A percentile compares a stretch with the other conserved stretches of the same genome.
Evolutionary conservation across 2,113 vertebrate genomes (phyloP).

Genomic region (Perca schrenkii): DNA sequence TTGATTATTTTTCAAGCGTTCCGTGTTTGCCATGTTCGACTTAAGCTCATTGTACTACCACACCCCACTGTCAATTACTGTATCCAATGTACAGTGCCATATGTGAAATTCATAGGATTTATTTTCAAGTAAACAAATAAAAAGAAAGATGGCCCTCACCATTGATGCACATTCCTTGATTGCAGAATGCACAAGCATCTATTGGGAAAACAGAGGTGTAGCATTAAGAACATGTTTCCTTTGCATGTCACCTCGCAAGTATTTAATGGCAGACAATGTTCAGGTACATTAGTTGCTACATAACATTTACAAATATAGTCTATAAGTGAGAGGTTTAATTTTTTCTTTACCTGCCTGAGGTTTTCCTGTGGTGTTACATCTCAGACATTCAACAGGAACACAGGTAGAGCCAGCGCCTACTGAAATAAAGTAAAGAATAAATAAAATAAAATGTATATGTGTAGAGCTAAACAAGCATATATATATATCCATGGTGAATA

Average conservation of each 20-base stretch:
- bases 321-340: not conserved
- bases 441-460: not conserved
- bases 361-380: not conserved
- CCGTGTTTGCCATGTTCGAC: not conserved
- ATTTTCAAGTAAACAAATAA: slow-evolving; percentile 10
- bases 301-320: slow-evolving; percentile 6
- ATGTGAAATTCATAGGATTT: not conserved
- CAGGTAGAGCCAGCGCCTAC: not conserved
- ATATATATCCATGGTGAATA: not conserved
- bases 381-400: slow-evolving; percentile 8
- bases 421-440: slow-evolving; percentile 16
- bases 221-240: slow-evolving; percentile 6
- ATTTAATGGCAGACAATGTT: slow-evolving; percentile 18
- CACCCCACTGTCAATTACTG: not conserved
- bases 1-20: not conserved
- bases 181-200: not conserved
- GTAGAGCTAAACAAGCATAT: not conserved
- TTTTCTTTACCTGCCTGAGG: not conserved
- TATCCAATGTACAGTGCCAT: not conserved
- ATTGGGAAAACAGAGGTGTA: not conserved
- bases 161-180: rapidly evolving
- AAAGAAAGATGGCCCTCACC: slow-evolving; percentile 40
- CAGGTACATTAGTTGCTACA: not conserved
- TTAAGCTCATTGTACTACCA: not conserved
- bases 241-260: not conserved